A percentile compares a stretch with the other conserved stretches of the same genome.
Evolutionary conservation across 2,888 invertebrate genomes (phyloP).

Genomic region (Dinocampus coccinellae): DNA sequence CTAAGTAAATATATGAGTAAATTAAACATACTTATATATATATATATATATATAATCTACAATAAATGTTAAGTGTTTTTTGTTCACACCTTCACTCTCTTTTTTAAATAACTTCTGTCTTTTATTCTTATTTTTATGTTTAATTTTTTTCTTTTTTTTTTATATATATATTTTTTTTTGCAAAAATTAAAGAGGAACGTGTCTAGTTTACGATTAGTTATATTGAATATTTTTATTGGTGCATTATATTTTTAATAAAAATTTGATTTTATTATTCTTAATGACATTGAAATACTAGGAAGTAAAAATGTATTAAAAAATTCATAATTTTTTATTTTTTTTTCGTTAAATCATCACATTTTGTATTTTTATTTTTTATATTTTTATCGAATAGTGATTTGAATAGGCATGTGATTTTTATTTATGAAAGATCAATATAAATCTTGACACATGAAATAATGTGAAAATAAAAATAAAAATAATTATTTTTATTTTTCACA

Average conservation of each 20-base stretch:
- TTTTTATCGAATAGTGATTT: neutral
- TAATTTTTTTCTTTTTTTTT: neutral
- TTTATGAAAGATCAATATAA: neutral
- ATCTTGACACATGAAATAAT: neutral
- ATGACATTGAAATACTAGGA: too few species aligned
- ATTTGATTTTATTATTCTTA: too few species aligned
- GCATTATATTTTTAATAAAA: too few species aligned
- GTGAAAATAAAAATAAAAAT: neutral
- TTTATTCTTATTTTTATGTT: too few species aligned
- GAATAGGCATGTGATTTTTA: neutral
- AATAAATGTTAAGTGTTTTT: neutral
- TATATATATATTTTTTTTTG: neutral
- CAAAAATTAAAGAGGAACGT: neutral
- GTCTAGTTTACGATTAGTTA: too few species aligned
- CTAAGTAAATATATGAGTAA: constrained; percentile 23
- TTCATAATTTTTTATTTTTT: too few species aligned
- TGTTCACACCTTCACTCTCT: neutral
- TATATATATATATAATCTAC: too few species aligned
- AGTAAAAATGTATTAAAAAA: too few species aligned
- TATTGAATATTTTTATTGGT: too few species aligned
- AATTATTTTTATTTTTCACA: constrained; percentile 36
- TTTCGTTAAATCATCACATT: too few species aligned
- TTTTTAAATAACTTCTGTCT: neutral
- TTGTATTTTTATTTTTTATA: too few species aligned
- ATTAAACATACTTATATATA: neutral